phyloP scores from a whole-genome alignment of 2,113 vertebrate species.

The Chlorodrepanis virens region DNA sequence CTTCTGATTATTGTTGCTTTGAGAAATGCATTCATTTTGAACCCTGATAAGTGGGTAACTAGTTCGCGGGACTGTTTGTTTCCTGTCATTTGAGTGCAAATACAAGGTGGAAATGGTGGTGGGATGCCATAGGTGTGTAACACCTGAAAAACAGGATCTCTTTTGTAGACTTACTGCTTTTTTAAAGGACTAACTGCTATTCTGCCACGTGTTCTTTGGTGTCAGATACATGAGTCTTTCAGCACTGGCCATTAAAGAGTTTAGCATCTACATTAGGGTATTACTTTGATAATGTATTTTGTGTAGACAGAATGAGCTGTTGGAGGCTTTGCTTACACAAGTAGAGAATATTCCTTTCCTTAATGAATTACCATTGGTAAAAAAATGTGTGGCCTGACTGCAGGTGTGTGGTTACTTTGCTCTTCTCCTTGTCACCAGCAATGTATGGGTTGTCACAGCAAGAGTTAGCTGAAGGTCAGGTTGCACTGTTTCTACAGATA shows the following conservation, averaged over 20 bases:
- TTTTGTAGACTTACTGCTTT: background rate
- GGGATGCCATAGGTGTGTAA: background rate
- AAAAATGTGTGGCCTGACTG: background rate
- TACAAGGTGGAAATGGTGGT: background rate
- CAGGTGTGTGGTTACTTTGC: background rate
- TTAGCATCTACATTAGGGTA: background rate
- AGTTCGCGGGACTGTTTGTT: background rate
- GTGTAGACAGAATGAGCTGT: background rate
- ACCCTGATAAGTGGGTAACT: background rate
- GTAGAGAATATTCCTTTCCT: background rate
- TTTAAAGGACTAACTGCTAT: accelerated
- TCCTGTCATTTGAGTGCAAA: background rate
- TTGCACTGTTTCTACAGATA: background rate
- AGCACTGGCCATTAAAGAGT: background rate
- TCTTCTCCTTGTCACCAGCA: background rate
- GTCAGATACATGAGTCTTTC: background rate
- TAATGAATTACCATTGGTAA: background rate
- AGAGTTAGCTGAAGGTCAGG: background rate
- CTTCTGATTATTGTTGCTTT: background rate
- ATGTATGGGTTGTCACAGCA: background rate
- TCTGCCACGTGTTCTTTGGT: background rate
- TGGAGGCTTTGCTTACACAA: background rate
- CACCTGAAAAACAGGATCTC: background rate
- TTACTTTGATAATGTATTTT: background rate
- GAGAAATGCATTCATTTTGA: background rate